Evolutionary conservation across 2,888 invertebrate species (phyloP).

Genomic region (Autographa gamma): DNA sequence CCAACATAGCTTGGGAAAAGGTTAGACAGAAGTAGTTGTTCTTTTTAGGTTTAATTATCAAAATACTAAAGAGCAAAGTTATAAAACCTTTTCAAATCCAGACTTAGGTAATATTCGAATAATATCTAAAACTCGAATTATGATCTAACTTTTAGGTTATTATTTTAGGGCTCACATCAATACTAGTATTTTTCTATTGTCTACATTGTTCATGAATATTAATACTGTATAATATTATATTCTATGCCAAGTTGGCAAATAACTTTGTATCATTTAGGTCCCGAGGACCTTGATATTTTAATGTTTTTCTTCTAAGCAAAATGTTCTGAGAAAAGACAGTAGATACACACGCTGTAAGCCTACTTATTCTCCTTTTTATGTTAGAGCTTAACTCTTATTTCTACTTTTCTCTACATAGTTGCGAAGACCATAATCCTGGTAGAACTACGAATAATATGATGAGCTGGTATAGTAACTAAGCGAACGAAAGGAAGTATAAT

Average conservation of each 20-base stretch:
- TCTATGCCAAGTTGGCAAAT: background rate
- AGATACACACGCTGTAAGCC: background rate
- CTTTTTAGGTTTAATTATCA: too few relatives aligned
- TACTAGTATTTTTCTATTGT: conserved; percentile 1
- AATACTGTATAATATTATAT: background rate
- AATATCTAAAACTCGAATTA: background rate
- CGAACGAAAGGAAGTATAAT: too few relatives aligned
- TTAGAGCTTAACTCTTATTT: too few relatives aligned
- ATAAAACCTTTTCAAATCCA: background rate
- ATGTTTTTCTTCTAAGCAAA: background rate
- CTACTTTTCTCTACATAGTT: too few relatives aligned
- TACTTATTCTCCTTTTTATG: too few relatives aligned
- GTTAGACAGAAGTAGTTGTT: too few relatives aligned
- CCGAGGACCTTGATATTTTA: background rate
- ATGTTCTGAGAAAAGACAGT: too few relatives aligned
- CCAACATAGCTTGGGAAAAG: too few relatives aligned
- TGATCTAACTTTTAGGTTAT: conserved; percentile 2
- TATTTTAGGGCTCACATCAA: conserved; percentile 2
- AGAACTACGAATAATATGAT: too few relatives aligned
- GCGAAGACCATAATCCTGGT: too few relatives aligned
- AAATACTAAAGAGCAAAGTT: too few relatives aligned
- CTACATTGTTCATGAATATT: conserved; percentile 2
- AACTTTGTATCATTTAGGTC: background rate
- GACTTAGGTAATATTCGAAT: background rate
- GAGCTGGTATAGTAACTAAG: too few relatives aligned